phyloP scores from a whole-genome alignment of 2,113 vertebrate species.

The Mormoops blainvillei region DNA sequence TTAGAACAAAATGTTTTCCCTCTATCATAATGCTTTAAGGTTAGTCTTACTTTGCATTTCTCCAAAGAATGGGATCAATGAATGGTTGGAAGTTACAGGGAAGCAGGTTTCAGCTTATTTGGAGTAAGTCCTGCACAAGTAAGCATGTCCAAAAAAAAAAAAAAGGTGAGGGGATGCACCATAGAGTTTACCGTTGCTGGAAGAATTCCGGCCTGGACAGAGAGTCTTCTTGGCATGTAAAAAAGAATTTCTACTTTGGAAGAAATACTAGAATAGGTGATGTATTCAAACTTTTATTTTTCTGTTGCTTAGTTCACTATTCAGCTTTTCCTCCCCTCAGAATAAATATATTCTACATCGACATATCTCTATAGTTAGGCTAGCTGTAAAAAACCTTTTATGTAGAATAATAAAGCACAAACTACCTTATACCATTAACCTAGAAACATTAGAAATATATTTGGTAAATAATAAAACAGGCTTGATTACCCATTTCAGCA shows the following conservation, averaged over 20 bases:
- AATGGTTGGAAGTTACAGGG: neutral
- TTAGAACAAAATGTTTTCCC: neutral
- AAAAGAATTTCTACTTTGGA: neutral
- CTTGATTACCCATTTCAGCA: slow-evolving; percentile 32
- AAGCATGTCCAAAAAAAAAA: neutral
- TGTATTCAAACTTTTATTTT: neutral
- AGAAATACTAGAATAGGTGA: neutral
- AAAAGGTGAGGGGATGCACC: rapidly evolving
- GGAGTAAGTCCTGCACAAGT: neutral
- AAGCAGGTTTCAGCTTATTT: neutral
- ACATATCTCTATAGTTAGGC: neutral
- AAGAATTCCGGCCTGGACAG: neutral
- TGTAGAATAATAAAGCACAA: neutral
- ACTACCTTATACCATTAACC: slow-evolving; percentile 23
- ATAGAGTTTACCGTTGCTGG: rapidly evolving
- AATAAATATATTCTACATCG: neutral
- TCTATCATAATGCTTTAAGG: neutral
- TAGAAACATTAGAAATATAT: neutral
- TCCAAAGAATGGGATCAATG: neutral
- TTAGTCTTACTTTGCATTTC: neutral
- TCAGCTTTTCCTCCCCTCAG: neutral
- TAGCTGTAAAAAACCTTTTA: neutral
- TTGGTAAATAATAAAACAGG: slow-evolving; percentile 38
- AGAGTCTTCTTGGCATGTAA: neutral
- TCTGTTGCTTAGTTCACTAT: neutral